These are phyloP conservation scores for Leucophenga montana DNA, from an alignment of 2,888 invertebrate genomes.

Conservation along the genomic window DNA sequence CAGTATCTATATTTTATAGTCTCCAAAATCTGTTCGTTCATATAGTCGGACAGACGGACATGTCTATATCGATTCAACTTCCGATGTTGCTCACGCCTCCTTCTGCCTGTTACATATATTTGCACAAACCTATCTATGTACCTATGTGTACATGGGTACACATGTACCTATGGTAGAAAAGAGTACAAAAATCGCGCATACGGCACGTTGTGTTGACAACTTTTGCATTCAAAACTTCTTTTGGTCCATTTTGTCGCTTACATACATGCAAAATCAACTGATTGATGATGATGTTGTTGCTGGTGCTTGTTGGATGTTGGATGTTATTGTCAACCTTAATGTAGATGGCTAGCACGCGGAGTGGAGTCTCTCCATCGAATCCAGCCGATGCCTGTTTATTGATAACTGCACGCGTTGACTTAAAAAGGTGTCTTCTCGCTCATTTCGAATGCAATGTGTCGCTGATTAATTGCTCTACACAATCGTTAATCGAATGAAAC, in stretches of 20 bases:
- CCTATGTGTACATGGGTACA: no score
- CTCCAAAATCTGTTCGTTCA: no score
- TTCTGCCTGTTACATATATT: no score
- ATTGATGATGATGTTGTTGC: constrained; percentile 58
- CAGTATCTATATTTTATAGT: no score
- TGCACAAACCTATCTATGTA: no score
- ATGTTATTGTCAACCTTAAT: neutral
- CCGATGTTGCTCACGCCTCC: no score
- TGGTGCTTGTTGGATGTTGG: constrained; percentile 29
- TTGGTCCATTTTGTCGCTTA: constrained; percentile 44
- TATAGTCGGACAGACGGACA: no score
- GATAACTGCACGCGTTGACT: constrained; percentile 26
- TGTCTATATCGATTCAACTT: no score
- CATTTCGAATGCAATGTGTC: constrained; percentile 60
- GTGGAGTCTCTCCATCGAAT: no score
- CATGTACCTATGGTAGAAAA: no score
- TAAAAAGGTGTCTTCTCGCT: constrained; percentile 58
- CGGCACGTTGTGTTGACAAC: constrained; percentile 22
- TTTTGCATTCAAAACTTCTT: constrained; percentile 4
- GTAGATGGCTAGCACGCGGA: no score
- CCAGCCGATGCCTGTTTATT: neutral
- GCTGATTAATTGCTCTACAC: constrained; percentile 69
- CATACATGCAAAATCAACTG: constrained; percentile 51
- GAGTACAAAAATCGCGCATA: constrained; percentile 45
- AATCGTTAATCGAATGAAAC: constrained; percentile 59